A percentile compares a stretch with the other conserved stretches of the same genome.
Conservation (phyloP, 2,888 invertebrate genomes). For the Electrophaes corylata region DNA sequence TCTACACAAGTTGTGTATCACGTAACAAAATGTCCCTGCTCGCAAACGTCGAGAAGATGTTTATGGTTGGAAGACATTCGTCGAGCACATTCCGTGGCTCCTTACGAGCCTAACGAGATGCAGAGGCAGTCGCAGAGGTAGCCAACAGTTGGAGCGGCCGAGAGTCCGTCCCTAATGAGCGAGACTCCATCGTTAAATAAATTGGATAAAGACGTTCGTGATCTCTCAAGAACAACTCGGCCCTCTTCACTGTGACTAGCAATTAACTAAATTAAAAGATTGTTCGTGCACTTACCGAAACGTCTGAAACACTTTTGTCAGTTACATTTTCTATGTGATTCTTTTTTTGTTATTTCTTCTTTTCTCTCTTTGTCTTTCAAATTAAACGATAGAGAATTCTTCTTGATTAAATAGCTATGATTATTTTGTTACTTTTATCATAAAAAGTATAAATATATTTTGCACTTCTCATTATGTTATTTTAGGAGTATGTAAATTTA, state of each 20-base stretch:
- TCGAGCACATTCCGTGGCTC: slow-evolving; percentile 44
- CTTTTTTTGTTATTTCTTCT: slow-evolving; percentile 59
- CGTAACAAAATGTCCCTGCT: slow-evolving; percentile 33
- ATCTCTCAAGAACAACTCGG: slow-evolving; percentile 82
- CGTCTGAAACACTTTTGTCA: slow-evolving; percentile 61
- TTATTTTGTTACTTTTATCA: neutral
- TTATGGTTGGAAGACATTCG: slow-evolving; percentile 51
- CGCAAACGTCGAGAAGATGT: slow-evolving; percentile 44
- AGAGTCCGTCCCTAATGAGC: slow-evolving; percentile 72
- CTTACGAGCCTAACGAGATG: slow-evolving; percentile 39
- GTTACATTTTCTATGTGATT: slow-evolving; percentile 56
- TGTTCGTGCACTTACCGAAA: slow-evolving; percentile 76
- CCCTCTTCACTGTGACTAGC: slow-evolving; percentile 79
- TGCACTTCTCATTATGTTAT: too few species aligned
- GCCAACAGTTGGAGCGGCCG: slow-evolving; percentile 64
- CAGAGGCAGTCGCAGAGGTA: slow-evolving; percentile 47
- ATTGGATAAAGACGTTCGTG: slow-evolving; percentile 84
- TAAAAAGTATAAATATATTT: too few species aligned
- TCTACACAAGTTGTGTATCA: slow-evolving; percentile 28
- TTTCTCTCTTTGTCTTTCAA: neutral
- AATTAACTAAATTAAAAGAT: slow-evolving; percentile 84
- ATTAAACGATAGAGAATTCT: neutral
- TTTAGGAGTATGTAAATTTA: too few species aligned
- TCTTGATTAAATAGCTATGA: neutral
- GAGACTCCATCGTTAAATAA: slow-evolving; percentile 82